A percentile compares a stretch with the other conserved stretches of the same genome.
Evolutionary conservation across 2,888 invertebrate species (phyloP).

Genomic region (Doris montereyensis): DNA sequence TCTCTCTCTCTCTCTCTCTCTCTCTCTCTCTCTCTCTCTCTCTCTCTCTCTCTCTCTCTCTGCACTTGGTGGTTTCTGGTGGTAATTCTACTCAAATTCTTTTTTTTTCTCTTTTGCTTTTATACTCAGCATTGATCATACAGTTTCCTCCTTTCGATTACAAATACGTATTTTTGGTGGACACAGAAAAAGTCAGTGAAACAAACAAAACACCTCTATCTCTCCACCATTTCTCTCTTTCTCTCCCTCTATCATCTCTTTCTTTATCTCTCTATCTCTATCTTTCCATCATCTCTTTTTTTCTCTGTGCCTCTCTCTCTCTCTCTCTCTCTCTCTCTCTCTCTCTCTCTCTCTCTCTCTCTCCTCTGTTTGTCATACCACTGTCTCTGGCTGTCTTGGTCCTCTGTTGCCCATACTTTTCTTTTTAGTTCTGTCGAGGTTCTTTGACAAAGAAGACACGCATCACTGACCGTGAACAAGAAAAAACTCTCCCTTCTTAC

Average conservation of each 20-base stretch:
- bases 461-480: not conserved
- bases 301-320: no score
- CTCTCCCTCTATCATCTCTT: no score
- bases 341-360: constrained; percentile 6
- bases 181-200: no score
- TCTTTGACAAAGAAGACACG: not conserved
- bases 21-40: constrained; percentile 1
- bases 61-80: no score
- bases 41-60: not conserved
- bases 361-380: not conserved
- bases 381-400: not conserved
- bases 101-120: not conserved
- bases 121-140: no score
- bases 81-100: not conserved
- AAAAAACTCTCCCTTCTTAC: constrained; percentile 1
- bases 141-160: no score
- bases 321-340: constrained; percentile 4
- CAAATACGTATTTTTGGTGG: no score
- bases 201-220: no score
- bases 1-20: constrained; percentile 21
- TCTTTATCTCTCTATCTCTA: no score
- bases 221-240: no score
- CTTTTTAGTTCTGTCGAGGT: not conserved
- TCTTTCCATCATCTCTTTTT: no score
- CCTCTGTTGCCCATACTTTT: not conserved